Evolutionary conservation across 2,888 invertebrate species (phyloP).

Genomic region (Acanthosepion lycidas): DNA sequence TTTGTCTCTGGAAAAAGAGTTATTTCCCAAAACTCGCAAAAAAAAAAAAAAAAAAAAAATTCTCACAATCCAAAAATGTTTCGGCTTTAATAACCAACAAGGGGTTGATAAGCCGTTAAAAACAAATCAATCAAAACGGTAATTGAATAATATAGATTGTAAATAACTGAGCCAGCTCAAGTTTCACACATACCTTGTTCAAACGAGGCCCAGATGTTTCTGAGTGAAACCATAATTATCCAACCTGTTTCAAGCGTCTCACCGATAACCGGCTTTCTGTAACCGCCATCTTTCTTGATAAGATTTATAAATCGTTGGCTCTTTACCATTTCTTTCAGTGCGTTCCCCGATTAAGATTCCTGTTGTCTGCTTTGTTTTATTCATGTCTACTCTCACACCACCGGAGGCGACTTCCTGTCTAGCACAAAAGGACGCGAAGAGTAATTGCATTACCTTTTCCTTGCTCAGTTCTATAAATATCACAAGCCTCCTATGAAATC

Average conservation of each 20-base stretch:
- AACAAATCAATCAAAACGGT: no score
- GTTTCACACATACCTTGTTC: not conserved
- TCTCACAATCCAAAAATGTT: no score
- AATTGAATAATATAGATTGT: not conserved
- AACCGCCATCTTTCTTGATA: not conserved
- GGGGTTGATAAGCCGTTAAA: no score
- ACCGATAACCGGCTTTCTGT: not conserved
- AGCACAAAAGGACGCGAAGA: not conserved
- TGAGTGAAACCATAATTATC: not conserved
- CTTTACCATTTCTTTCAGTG: not conserved
- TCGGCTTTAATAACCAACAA: no score
- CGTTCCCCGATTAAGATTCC: not conserved
- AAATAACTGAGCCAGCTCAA: not conserved
- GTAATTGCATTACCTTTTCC: constrained; percentile 11
- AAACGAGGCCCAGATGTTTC: not conserved
- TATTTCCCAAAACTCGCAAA: no score
- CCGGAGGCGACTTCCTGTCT: constrained; percentile 17
- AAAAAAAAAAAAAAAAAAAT: no score
- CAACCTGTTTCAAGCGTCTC: not conserved
- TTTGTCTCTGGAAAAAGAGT: no score
- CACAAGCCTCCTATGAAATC: not conserved
- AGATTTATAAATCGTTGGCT: not conserved
- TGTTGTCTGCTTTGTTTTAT: not conserved
- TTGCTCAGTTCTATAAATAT: not conserved
- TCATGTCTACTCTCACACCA: not conserved